phyloP scores from a whole-genome alignment of 1,140 invertebrate genomes.

The Drosophila sulfurigaster region DNA sequence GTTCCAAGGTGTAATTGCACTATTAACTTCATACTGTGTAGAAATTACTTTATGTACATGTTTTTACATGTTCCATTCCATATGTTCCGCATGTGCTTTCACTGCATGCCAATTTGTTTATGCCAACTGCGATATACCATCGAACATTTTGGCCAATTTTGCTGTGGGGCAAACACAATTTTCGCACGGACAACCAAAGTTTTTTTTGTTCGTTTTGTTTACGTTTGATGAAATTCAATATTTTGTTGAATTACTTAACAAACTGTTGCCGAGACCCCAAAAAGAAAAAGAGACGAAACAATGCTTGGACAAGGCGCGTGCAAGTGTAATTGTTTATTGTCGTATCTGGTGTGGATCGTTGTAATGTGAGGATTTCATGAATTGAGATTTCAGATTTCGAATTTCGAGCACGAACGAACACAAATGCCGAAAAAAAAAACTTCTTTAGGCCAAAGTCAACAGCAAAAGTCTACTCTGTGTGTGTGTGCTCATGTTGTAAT shows the following conservation, averaged over 20 bases:
- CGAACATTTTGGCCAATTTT: constrained; percentile 5
- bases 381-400: constrained; percentile 26
- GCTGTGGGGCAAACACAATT: constrained; percentile 17
- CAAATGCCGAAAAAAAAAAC: constrained; percentile 13
- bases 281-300: neutral
- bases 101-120: neutral
- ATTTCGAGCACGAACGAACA: constrained; percentile 40
- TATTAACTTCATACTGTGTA: too few species aligned
- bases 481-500: constrained; percentile 21
- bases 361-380: constrained; percentile 41
- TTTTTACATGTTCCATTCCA: neutral
- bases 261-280: constrained; percentile 28
- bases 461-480: neutral
- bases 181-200: constrained; percentile 37
- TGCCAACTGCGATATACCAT: neutral
- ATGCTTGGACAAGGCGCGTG: constrained; percentile 23
- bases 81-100: neutral
- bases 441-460: constrained; percentile 53
- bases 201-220: neutral
- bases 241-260: constrained; percentile 33
- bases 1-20: neutral
- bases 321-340: constrained; percentile 41
- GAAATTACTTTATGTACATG: too few species aligned
- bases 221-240: constrained; percentile 51
- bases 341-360: constrained; percentile 18